Evolutionary conservation across 2,113 vertebrate species (phyloP).

Genomic region (Paralichthys olivaceus): DNA sequence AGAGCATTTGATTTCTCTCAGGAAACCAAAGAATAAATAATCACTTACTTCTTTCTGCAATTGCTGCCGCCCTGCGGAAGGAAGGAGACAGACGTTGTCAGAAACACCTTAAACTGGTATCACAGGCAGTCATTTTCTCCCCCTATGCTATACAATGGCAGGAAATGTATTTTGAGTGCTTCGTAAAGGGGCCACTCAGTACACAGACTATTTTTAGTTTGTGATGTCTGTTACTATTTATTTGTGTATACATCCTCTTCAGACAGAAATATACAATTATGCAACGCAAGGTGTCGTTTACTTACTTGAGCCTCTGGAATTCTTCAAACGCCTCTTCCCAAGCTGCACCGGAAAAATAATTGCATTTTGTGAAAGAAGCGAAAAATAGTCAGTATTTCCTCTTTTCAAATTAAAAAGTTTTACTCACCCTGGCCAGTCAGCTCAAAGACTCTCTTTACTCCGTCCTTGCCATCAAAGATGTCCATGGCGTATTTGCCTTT

Average conservation of each 20-base stretch:
- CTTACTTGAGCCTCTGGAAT: slow-evolving; percentile 99
- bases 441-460: slow-evolving; percentile 88
- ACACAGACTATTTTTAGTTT: slow-evolving; percentile 42
- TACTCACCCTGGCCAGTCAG: slow-evolving; percentile 91
- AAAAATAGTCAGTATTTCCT: slow-evolving; percentile 1
- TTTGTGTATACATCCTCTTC: slow-evolving; percentile 58
- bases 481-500: slow-evolving; percentile 95
- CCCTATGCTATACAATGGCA: slow-evolving; percentile 50
- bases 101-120: slow-evolving; percentile 58
- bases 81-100: slow-evolving; percentile 66
- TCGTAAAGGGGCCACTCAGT: slow-evolving; percentile 22
- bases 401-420: slow-evolving; percentile 18
- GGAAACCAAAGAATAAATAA: no score
- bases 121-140: slow-evolving; percentile 36
- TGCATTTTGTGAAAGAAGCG: not conserved
- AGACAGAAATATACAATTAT: slow-evolving; percentile 23
- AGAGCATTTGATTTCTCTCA: not conserved
- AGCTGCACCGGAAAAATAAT: slow-evolving; percentile 77
- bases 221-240: slow-evolving; percentile 34
- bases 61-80: slow-evolving; percentile 90
- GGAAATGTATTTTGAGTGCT: slow-evolving; percentile 57
- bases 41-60: slow-evolving; percentile 97
- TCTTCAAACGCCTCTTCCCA: slow-evolving; percentile 95
- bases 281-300: slow-evolving; percentile 57
- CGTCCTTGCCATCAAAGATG: slow-evolving; percentile 92